Evolutionary conservation across 2,888 invertebrate species (phyloP).

Genomic region (Phragmatobia fuliginosa): DNA sequence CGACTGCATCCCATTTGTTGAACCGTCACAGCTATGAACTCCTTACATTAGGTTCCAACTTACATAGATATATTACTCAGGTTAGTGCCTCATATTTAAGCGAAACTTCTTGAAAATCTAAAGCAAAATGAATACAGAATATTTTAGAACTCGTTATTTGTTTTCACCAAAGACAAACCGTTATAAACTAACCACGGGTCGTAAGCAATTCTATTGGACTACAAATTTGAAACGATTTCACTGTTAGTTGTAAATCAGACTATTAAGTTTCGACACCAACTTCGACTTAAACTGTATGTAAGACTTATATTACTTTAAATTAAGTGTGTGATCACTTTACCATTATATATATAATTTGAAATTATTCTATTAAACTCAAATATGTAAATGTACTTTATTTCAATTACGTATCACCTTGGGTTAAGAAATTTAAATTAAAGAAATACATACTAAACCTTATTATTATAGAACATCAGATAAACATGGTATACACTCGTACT

Average conservation of each 20-base stretch:
- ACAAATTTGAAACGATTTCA: conserved; percentile 56
- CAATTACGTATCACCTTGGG: not conserved
- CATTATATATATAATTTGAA: not conserved
- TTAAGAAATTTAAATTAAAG: not conserved
- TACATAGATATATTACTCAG: too few species aligned
- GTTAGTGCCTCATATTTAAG: not conserved
- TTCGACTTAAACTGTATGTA: too few species aligned
- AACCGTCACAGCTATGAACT: not conserved
- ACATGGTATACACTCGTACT: too few species aligned
- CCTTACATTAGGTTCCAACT: too few species aligned
- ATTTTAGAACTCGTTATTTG: not conserved
- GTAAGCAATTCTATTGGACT: conserved; percentile 51
- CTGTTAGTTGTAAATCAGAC: conserved; percentile 28
- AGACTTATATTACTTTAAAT: not conserved
- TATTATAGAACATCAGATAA: too few species aligned
- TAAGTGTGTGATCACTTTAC: not conserved
- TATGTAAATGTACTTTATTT: not conserved
- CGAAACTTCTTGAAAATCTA: not conserved
- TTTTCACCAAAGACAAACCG: conserved; percentile 28
- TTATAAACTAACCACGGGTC: conserved; percentile 54
- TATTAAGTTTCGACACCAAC: too few species aligned
- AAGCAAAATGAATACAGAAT: not conserved
- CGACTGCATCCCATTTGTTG: too few species aligned
- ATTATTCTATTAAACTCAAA: not conserved
- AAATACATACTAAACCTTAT: too few species aligned